Evolutionary conservation across 2,888 invertebrate species (phyloP).

Genomic region (Drosophila ustulata): DNA sequence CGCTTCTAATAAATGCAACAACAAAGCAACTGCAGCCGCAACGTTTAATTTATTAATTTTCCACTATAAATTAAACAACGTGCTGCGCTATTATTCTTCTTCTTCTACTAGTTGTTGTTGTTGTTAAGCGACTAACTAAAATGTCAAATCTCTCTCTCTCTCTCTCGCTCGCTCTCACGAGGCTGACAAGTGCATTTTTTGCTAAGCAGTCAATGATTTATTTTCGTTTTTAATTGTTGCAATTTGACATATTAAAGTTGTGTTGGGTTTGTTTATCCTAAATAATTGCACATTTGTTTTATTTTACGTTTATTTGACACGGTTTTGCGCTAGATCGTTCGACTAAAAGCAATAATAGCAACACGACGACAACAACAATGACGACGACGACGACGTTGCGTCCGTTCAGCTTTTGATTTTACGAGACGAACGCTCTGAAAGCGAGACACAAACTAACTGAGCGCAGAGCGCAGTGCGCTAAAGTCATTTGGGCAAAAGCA

Average conservation of each 20-base stretch:
- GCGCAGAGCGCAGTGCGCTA: constrained; percentile 33
- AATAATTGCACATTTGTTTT: constrained; percentile 67
- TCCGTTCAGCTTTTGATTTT: background rate
- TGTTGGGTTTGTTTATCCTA: constrained; percentile 32
- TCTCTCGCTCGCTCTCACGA: constrained; percentile 28
- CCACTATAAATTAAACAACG: constrained; percentile 54
- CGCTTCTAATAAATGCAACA: constrained; percentile 45
- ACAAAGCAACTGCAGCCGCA: constrained; percentile 18
- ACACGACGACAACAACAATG: constrained; percentile 28
- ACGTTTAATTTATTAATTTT: constrained; percentile 58
- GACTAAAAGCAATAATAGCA: constrained; percentile 51
- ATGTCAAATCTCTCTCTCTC: constrained; percentile 42
- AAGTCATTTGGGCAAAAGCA: constrained; percentile 34
- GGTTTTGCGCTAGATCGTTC: constrained; percentile 63
- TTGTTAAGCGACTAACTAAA: constrained; percentile 47
- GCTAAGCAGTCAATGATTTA: constrained; percentile 42
- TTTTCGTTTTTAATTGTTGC: constrained; percentile 23
- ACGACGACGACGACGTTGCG: constrained; percentile 23
- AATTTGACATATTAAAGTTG: constrained; percentile 22
- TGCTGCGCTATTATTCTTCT: constrained; percentile 7
- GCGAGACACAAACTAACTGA: constrained; percentile 46
- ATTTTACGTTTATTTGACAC: constrained; percentile 23
- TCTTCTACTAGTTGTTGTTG: constrained; percentile 13
- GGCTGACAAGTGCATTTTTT: constrained; percentile 59
- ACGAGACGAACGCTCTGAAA: constrained; percentile 49